Evolutionary conservation across 1,140 invertebrate genomes (phyloP).

Genomic region (Orchestia grillus): DNA sequence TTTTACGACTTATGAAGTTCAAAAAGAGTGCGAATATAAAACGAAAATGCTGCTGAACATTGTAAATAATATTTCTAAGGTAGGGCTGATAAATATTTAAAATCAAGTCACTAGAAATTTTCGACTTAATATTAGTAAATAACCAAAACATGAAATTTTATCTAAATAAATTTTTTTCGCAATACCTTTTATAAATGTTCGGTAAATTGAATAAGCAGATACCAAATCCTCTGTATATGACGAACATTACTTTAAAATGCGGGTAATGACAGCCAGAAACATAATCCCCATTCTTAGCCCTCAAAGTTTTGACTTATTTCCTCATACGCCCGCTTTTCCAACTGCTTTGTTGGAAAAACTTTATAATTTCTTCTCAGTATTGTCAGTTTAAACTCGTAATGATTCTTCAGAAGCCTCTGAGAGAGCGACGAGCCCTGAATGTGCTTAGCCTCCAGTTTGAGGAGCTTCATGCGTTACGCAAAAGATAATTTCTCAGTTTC

Average conservation of each 20-base stretch:
- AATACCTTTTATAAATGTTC: background rate
- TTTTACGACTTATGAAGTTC: background rate
- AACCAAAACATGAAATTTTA: background rate
- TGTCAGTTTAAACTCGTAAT: background rate
- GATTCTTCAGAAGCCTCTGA: background rate
- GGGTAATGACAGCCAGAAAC: background rate
- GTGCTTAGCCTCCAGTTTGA: background rate
- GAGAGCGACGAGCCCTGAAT: background rate
- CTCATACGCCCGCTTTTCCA: background rate
- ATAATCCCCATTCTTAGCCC: background rate
- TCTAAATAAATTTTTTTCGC: background rate
- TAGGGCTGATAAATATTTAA: no score
- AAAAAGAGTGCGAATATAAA: no score
- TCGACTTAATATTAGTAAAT: background rate
- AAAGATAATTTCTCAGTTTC: constrained; percentile 22
- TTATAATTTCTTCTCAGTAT: background rate
- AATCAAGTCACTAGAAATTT: no score
- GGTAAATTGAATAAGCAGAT: background rate
- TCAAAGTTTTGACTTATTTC: background rate
- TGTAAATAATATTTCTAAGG: no score
- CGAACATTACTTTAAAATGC: background rate
- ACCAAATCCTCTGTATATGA: background rate
- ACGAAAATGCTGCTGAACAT: no score
- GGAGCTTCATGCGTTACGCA: background rate
- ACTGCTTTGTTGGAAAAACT: background rate